Evolutionary conservation across 2,797 vertebrate genomes (phyloP).

Genomic region (Mareca strepera): DNA sequence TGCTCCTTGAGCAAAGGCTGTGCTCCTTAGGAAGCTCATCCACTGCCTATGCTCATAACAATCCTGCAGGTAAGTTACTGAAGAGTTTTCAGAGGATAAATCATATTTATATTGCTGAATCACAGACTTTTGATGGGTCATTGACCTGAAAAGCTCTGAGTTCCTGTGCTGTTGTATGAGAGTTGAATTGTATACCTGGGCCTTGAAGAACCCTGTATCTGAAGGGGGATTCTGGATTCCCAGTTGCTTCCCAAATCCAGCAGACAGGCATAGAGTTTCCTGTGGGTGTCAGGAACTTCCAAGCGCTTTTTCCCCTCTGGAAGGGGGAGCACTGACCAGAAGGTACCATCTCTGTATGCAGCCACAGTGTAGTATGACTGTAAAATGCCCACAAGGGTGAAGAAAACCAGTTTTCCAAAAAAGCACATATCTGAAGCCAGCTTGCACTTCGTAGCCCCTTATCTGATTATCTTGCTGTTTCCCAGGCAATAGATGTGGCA

Average conservation of each 20-base stretch:
- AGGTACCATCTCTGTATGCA: neutral
- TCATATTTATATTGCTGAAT: neutral
- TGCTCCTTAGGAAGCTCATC: neutral
- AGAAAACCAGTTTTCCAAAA: neutral
- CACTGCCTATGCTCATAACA: fast-evolving
- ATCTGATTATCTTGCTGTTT: neutral
- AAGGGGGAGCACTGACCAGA: neutral
- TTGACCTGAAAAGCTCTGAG: neutral
- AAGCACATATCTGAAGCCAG: neutral
- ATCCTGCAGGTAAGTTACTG: neutral
- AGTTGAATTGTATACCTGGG: too few species aligned
- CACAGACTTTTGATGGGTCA: neutral
- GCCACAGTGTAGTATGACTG: neutral
- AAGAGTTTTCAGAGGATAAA: neutral
- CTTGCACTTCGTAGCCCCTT: neutral
- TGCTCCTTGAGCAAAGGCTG: neutral
- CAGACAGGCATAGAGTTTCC: fast-evolving
- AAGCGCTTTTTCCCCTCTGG: fast-evolving
- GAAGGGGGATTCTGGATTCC: neutral
- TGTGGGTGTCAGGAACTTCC: too few species aligned
- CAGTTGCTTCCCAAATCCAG: neutral
- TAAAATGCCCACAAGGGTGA: too few species aligned
- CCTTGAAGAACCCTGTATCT: neutral
- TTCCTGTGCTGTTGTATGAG: neutral
- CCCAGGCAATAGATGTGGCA: neutral